phyloP scores from a whole-genome alignment of 92 coral and sea anemone genomes.

The Actinernus sp. region DNA sequence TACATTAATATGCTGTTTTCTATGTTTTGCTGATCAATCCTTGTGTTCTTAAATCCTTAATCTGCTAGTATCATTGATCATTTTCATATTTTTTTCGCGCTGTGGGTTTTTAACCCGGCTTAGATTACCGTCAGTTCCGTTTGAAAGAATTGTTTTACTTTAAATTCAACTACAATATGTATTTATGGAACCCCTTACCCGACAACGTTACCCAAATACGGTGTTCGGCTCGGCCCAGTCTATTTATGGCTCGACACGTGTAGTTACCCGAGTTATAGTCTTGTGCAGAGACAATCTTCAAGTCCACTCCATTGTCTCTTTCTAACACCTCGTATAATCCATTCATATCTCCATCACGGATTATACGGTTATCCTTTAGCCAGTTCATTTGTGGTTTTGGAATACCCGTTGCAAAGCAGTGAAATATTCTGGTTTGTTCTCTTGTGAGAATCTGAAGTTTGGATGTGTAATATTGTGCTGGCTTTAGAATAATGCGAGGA shows the following conservation, averaged over 20 bases:
- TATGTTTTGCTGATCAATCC: no score
- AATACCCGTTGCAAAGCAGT: background rate
- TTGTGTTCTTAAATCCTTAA: no score
- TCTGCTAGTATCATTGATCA: no score
- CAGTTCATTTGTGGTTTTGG: background rate
- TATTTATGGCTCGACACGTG: conserved; percentile 30
- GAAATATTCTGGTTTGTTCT: background rate
- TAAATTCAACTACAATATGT: no score
- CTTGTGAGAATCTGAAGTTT: background rate
- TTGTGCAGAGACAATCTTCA: conserved; percentile 1
- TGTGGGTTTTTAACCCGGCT: no score
- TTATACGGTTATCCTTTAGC: background rate
- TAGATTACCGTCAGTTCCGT: no score
- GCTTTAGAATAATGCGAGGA: background rate
- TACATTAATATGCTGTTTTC: no score
- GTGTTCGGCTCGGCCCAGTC: conserved; percentile 2
- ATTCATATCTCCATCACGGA: background rate
- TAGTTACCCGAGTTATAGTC: conserved; percentile 1
- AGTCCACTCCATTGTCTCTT: background rate
- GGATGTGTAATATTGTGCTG: background rate
- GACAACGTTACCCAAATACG: background rate
- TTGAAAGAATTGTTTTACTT: no score
- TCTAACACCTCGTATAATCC: background rate
- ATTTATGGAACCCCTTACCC: no score
- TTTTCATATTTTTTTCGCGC: no score